Percentiles rank a stretch among this genome's conserved stretches.
These are phyloP conservation scores for Phalacrocorax carbo DNA, from an alignment of 2,113 vertebrate genomes.

Conservation along the genomic window DNA sequence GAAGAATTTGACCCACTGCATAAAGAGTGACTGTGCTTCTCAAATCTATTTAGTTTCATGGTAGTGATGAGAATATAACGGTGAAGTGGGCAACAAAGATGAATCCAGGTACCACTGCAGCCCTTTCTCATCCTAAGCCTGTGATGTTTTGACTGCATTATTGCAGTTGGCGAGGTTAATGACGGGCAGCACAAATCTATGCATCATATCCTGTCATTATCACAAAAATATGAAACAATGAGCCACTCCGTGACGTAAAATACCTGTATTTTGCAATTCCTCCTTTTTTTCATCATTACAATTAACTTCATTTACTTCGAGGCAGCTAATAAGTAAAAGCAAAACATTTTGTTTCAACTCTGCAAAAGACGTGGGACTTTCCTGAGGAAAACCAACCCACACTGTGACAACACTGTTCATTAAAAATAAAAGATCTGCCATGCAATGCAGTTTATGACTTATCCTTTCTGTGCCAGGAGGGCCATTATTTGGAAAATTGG, in stretches of 20 bases:
- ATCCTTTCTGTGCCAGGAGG: not conserved
- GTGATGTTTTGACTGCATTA: not conserved
- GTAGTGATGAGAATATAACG: not conserved
- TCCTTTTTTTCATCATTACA: not conserved
- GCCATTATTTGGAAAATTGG: not conserved
- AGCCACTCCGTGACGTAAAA: not conserved
- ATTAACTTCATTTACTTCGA: not conserved
- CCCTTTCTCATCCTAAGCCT: not conserved
- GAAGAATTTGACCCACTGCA: not conserved
- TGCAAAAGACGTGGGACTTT: not conserved
- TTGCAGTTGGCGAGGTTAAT: not conserved
- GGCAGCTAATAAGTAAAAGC: not conserved
- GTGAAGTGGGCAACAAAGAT: not conserved
- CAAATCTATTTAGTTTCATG: not conserved
- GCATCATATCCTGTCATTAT: not conserved
- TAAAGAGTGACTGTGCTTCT: not conserved
- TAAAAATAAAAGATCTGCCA: not conserved
- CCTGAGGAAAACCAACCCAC: not conserved
- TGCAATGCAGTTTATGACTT: not conserved
- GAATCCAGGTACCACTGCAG: not conserved
- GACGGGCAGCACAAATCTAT: accelerated
- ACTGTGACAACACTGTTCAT: not conserved
- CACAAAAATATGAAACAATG: not conserved
- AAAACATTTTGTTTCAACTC: not conserved
- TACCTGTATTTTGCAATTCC: not conserved